Evolutionary conservation across 2,888 invertebrate genomes (phyloP), one percentile per base, ranked within the genome.

Genomic region (Spilarctia lutea): DNA sequence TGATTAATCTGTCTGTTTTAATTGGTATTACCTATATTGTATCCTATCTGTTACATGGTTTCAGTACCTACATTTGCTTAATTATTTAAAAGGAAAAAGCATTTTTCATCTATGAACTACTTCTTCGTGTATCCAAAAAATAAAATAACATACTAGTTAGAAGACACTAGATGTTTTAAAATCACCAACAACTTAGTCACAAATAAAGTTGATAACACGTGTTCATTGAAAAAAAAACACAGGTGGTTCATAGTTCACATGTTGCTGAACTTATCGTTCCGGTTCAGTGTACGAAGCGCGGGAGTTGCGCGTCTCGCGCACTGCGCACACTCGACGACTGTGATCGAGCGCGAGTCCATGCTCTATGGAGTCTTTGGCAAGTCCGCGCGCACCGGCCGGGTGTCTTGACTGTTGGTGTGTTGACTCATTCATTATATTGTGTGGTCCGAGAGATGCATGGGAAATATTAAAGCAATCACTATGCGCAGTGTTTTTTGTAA

Each of bases 271-370:
- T 78, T 75, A 66, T 73, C 75, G 80, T 81, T 76, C 35, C 73
- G 48, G 68, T 73, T 70, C 73, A 73, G 68, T 73, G 79, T 56
- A 69, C 75, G 72, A 77, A 77, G 77, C 80, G 82, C 84, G 77
- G 74, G 79, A 77, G 73, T 72, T 80, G 91, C 94, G 94, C 93
- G 91, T 89, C 84, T 93, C 93, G 94, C 94, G 93, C 94, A 84
- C 91, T 89, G 93, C 94, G 94, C 94, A 89, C 88, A 85, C 84
- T 88, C 75, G 68, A 79, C 85, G 90, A 92, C 92, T 92, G 90
- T 81, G 80, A 79, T 77, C 52, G 71, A 79, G 75, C 79, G 67
- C 66, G 52, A 48, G 63, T 42, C 45, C 42, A 82, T 84, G 30
- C 63, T 45, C 42, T 39, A 39, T 39, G 39, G 39, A 39, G 39